Base-by-base conservation (phyloP, 2,888 invertebrate species). In the Meta bourneti region DNA sequence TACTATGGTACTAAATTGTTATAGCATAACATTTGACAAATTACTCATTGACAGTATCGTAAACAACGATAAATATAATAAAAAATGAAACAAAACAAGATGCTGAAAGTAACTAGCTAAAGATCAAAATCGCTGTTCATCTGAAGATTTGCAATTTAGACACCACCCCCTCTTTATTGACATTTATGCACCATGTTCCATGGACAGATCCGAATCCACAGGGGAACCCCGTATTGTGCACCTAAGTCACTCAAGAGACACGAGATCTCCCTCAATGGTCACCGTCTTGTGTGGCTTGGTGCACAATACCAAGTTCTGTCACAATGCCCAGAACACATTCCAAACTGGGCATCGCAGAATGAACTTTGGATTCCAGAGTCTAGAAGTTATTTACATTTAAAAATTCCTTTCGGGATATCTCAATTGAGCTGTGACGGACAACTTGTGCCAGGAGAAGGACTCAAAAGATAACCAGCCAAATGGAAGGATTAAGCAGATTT, bases 221-320 rank as follows among this genome's bases (percentile, higher is more conserved):
- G 61, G 88, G 54, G 19, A 74, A 16, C 74, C 87, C 71, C 48
- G 48, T 9, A 74, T 88, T 88, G 88, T 88, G 81, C 74, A 81
- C 80, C 88, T 61, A 88, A 88, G 88, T 88, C 88, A 88, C 79
- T 88, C 81, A n/a, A 79, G 61, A 72, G 72, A 72, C 88, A 88
- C 70, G 81, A 80, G 61, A 88, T 74, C 51, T 61, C 49, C 54
- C 71, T 78, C 74, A 81, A 75, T 72, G 74, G 71, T 11, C 61
- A 16, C 20, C 88, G 5, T 81, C 80, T 87, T 78, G 61, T 77
- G 85, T 20, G 51, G 77, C 20, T 72, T 34, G 78, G 51, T 49
- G 78, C 51, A 86, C 86, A 86, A 85, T 77, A 20, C 61, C 16
- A 61, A 16, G n/a, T 16, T 7, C 48, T 9, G 13, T 8, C 20